Evolutionary conservation across 2,888 invertebrate species (phyloP).

Genomic region (Drosophila atripex): DNA sequence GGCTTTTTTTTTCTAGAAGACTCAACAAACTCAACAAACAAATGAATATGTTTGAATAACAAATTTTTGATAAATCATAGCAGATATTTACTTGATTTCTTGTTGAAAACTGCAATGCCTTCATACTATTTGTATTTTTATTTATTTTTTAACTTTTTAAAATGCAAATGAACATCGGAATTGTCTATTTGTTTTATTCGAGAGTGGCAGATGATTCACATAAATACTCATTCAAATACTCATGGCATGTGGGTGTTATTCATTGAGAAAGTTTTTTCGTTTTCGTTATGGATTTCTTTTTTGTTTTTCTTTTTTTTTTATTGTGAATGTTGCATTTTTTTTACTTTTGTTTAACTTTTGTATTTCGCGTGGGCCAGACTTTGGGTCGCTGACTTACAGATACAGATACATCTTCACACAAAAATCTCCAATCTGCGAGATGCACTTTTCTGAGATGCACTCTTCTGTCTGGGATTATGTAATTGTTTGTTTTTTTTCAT

Average conservation of each 20-base stretch:
- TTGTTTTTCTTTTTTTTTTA: conserved; percentile 7
- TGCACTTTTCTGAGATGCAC: conserved; percentile 20
- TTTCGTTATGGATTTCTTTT: conserved; percentile 38
- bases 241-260: conserved; percentile 48
- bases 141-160: not conserved
- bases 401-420: conserved; percentile 16
- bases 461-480: conserved; percentile 48
- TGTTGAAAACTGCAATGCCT: not conserved
- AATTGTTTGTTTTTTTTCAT: conserved; percentile 40
- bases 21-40: too few species aligned
- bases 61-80: too few species aligned
- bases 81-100: too few species aligned
- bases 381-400: conserved; percentile 64
- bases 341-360: conserved; percentile 42
- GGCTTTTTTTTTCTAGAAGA: too few species aligned
- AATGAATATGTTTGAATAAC: too few species aligned
- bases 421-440: conserved; percentile 4
- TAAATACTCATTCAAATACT: conserved; percentile 35
- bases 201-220: conserved; percentile 20
- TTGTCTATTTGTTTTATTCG: conserved; percentile 3
- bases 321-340: conserved; percentile 11
- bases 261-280: conserved; percentile 65
- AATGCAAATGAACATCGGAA: conserved; percentile 5
- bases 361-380: conserved; percentile 54
- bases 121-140: not conserved